Conservation (phyloP, 2,888 invertebrate genomes). For the Pachymerium ferrugineum region DNA sequence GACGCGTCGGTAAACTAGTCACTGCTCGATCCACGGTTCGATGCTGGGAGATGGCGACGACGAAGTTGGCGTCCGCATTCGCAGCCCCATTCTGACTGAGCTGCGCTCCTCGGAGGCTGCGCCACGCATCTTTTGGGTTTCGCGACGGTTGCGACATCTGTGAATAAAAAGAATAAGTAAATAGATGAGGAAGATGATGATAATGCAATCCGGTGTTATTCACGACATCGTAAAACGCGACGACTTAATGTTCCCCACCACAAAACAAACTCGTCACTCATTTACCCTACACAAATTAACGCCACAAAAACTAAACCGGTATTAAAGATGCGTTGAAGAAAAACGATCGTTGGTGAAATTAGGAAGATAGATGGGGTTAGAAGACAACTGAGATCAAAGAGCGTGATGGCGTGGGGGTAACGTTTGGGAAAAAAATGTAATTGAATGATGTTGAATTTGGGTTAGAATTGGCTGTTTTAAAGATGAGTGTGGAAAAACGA, state of each 20-base stretch:
- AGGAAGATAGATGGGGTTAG: too few species aligned
- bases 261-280: slow-evolving; percentile 25
- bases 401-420: too few species aligned
- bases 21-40: not conserved
- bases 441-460: too few species aligned
- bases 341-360: not conserved
- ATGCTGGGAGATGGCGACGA: not conserved
- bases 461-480: too few species aligned
- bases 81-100: slow-evolving; percentile 20
- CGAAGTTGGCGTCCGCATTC: slow-evolving; percentile 17
- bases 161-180: not conserved
- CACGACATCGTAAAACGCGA: slow-evolving; percentile 23
- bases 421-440: too few species aligned
- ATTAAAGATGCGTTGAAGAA: not conserved
- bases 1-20: not conserved
- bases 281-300: slow-evolving; percentile 7
- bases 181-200: slow-evolving; percentile 7
- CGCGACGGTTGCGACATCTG: not conserved
- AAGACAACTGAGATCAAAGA: too few species aligned
- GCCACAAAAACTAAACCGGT: not conserved
- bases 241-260: slow-evolving; percentile 16
- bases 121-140: slow-evolving; percentile 1
- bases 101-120: not conserved
- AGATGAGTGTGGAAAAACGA: too few species aligned
- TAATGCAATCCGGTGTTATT: not conserved